Percentiles rank a stretch among this genome's conserved stretches.
phyloP scores from a whole-genome alignment of 2,797 vertebrate species.

The Glyptemys insculpta region DNA sequence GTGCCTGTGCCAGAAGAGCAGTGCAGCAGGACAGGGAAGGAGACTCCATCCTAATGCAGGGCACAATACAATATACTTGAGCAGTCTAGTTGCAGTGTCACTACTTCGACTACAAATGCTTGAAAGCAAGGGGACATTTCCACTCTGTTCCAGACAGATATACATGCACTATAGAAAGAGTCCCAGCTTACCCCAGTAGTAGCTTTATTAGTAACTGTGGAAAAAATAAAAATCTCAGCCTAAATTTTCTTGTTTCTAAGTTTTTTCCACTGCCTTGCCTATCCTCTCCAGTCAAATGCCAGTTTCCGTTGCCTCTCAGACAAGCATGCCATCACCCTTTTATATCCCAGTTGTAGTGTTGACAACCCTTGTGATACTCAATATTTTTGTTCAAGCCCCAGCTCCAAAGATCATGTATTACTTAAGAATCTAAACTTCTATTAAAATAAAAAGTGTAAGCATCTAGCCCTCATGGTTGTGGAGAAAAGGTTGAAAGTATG shows the following conservation, averaged over 20 bases:
- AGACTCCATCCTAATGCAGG: background rate
- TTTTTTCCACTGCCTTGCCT: background rate
- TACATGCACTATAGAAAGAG: background rate
- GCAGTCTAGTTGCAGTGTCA: background rate
- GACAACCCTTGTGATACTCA: background rate
- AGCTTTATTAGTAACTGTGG: too few relatives aligned
- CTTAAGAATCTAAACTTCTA: background rate
- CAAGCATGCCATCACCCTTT: background rate
- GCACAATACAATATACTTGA: background rate
- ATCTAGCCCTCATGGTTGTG: background rate
- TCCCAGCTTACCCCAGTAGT: background rate
- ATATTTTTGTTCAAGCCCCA: background rate
- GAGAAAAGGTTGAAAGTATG: background rate
- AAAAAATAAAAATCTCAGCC: background rate
- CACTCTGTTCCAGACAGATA: background rate
- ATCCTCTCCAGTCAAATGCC: background rate
- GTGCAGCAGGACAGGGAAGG: background rate
- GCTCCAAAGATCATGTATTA: background rate
- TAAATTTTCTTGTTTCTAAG: background rate
- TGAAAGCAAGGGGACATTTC: background rate
- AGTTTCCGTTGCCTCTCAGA: background rate
- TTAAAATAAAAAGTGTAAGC: background rate
- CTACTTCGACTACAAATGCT: background rate
- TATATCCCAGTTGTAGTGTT: background rate
- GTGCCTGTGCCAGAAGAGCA: background rate